Evolutionary conservation across 2,797 vertebrate genomes (phyloP).

Genomic region (Chaenodraco wilsoni): DNA sequence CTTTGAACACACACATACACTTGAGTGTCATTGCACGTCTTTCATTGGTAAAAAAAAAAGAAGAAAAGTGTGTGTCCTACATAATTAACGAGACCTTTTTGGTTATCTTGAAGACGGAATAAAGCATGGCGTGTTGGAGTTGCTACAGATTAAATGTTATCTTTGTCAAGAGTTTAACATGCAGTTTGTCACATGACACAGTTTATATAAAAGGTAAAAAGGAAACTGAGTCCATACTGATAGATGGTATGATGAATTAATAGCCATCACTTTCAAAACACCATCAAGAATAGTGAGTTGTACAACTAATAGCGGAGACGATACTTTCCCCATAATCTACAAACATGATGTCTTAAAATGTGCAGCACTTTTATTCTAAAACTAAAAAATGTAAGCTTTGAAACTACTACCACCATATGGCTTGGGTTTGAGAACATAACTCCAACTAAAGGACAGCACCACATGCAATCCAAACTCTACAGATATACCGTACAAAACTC

Average conservation of each 20-base stretch:
- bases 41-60: background rate
- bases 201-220: conserved; percentile 2
- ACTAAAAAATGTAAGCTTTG: conserved; percentile 12
- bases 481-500: conserved; percentile 3
- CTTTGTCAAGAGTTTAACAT: conserved; percentile 30
- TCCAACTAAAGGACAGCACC: conserved; percentile 14
- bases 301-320: background rate
- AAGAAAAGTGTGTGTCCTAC: too few relatives aligned
- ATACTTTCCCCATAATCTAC: background rate
- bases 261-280: background rate
- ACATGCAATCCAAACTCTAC: conserved; percentile 24
- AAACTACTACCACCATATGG: conserved; percentile 6
- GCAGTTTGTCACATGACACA: conserved; percentile 21
- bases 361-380: background rate
- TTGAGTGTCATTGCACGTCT: background rate
- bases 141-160: background rate
- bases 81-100: background rate
- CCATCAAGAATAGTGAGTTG: background rate
- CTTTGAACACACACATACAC: background rate
- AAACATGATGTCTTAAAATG: conserved; percentile 12
- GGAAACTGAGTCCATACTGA: background rate
- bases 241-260: background rate
- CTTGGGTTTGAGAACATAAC: conserved; percentile 5
- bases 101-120: too few relatives aligned
- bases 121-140: too few relatives aligned